Base-by-base conservation (phyloP, 2,797 vertebrate genomes). In the Sebastes vulpes region DNA sequence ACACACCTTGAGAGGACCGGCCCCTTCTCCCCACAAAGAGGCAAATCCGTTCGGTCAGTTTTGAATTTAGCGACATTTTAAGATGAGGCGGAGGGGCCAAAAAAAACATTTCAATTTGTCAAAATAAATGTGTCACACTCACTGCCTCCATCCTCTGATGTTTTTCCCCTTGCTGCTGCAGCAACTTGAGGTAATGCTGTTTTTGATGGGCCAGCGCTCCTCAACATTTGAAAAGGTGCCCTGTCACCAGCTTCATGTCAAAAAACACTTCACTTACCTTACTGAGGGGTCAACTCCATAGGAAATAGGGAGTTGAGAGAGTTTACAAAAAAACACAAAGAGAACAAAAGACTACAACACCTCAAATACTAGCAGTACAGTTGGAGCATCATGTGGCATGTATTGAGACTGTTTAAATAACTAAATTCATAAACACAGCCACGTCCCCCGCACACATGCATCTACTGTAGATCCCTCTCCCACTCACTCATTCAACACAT, bases 401-500 rank as follows among this genome's bases (percentile, higher is more conserved):
- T 72, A 87, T 78, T 70, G 66, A 87, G 75, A 32, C 81, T n/a
- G 81, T 89, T 92, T 90, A 90, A 94, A 92, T 93, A 91, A 93
- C 84, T 88, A 91, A 94, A 94, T 94, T 92, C 93, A 93, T 92
- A 93, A 94, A 95, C 92, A 93, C 76, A 92, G 87, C 86, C 75
- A 72, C 90, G 32, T 94, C 92, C 91, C 92, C 92, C 92, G 82
- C 92, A 89, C 83, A 82, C 90, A 93, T 65, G 77, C 77, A 92
- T 91, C 88, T 84, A 93, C 90, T 90, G 90, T 94, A 92, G 92
- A 92, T 92, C 87, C 89, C 81, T 91, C 94, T 94, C 94, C 94
- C 94, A 94, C 94, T 95, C 94, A 92, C 92, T 93, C 91, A 94
- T 93, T 93, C 93, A 94, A 90, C 90, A 90, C 90, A 95, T 93